A percentile compares a stretch with the other conserved stretches of the same genome.
Conservation (phyloP, 1,140 invertebrate genomes). For the Atta cephalotes region DNA sequence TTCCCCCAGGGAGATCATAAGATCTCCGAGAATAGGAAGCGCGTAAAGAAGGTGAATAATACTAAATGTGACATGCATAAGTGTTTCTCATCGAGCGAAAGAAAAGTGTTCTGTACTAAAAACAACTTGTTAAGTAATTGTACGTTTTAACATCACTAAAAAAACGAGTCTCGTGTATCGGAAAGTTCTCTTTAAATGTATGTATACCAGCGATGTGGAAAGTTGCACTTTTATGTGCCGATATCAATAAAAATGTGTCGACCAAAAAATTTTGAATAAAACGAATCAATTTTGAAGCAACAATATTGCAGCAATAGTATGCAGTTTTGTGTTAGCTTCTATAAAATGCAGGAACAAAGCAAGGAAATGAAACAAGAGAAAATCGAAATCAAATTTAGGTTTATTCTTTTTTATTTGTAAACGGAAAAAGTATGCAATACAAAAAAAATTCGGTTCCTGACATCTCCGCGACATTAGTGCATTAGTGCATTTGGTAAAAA, state of each 20-base stretch:
- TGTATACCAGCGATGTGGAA: background rate
- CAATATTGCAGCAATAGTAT: background rate
- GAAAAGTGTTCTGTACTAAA: background rate
- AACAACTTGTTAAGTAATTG: conserved; percentile 21
- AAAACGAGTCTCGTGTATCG: background rate
- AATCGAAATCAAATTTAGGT: conserved; percentile 25
- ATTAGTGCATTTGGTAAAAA: background rate
- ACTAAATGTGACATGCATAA: conserved; percentile 39
- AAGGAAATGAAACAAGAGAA: background rate
- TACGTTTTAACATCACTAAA: background rate
- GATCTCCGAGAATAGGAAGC: conserved; percentile 40
- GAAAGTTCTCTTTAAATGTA: background rate
- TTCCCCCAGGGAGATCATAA: conserved; percentile 44
- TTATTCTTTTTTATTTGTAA: background rate
- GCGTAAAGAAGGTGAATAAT: conserved; percentile 48
- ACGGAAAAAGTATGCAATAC: background rate
- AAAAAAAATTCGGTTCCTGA: background rate
- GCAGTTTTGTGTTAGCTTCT: background rate
- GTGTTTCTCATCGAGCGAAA: conserved; percentile 4
- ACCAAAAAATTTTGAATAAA: conserved; percentile 19
- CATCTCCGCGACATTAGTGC: background rate
- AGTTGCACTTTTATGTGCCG: background rate
- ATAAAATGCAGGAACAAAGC: background rate
- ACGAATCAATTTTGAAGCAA: conserved; percentile 38
- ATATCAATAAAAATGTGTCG: background rate